These are phyloP conservation scores for Acleris holmiana DNA, from an alignment of 2,888 invertebrate species.

Conservation along the genomic window DNA sequence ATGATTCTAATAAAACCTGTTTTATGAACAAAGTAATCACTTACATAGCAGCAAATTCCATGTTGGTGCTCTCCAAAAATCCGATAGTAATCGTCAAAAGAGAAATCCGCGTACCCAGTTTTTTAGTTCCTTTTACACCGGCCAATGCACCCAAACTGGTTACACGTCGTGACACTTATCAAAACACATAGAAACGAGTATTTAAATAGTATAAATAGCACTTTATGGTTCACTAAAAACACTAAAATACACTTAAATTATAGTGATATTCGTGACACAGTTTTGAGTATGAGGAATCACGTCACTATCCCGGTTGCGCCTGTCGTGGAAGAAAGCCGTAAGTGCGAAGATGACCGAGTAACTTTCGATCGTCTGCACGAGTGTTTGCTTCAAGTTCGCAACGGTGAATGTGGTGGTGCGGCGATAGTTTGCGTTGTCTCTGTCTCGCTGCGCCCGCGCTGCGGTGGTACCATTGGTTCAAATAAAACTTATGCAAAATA, in stretches of 20 bases:
- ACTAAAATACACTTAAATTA: conserved; percentile 28
- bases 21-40: conserved; percentile 21
- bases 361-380: conserved; percentile 49
- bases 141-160: conserved; percentile 46
- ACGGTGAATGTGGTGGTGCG: conserved; percentile 57
- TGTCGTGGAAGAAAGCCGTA: conserved; percentile 43
- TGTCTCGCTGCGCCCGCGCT: conserved; percentile 52
- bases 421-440: conserved; percentile 50
- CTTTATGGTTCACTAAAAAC: conserved; percentile 21
- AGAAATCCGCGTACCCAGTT: conserved; percentile 45
- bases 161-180: conserved; percentile 43
- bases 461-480: conserved; percentile 47
- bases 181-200: conserved; percentile 35
- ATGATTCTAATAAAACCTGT: neutral
- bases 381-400: conserved; percentile 54
- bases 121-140: conserved; percentile 45
- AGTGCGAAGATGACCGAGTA: conserved; percentile 45
- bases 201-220: conserved; percentile 21
- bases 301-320: conserved; percentile 56
- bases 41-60: conserved; percentile 40
- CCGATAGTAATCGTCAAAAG: conserved; percentile 41
- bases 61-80: conserved; percentile 42
- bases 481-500: no score
- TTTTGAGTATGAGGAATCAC: conserved; percentile 42
- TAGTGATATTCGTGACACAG: conserved; percentile 27